phyloP scores from a whole-genome alignment of 2,113 vertebrate species.

The Corvus cornix region DNA sequence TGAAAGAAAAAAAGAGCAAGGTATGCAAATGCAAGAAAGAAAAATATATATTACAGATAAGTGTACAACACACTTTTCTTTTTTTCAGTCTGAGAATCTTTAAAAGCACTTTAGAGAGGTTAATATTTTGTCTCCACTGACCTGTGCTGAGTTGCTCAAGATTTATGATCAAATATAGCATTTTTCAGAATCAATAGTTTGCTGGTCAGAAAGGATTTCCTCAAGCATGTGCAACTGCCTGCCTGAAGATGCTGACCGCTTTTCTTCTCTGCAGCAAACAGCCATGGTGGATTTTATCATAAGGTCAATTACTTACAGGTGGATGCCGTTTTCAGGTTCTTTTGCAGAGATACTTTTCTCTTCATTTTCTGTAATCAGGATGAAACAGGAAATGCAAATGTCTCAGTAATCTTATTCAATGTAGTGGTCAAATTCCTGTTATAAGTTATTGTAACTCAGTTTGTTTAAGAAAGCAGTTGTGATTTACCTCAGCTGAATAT shows the following conservation, averaged over 20 bases:
- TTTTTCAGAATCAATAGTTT: conserved; percentile 18
- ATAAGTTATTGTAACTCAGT: background rate
- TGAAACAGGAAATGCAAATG: background rate
- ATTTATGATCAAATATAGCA: background rate
- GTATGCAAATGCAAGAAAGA: background rate
- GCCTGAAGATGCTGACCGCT: background rate
- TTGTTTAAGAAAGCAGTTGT: background rate
- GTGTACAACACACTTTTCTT: background rate
- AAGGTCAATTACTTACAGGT: background rate
- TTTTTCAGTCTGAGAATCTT: background rate
- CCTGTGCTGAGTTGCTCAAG: background rate
- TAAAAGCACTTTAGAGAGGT: conserved; percentile 7
- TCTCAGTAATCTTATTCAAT: background rate
- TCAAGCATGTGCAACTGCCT: background rate
- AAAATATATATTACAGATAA: background rate
- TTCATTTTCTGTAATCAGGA: background rate
- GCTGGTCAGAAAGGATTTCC: background rate
- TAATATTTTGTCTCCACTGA: conserved; percentile 5
- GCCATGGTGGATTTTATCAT: background rate
- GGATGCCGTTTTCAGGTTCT: background rate
- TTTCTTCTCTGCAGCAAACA: background rate
- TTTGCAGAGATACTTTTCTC: background rate
- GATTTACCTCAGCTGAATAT: background rate
- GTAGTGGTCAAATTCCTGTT: background rate
- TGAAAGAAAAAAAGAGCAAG: background rate